These are phyloP conservation scores for Yoshiicerus persimilis DNA, from an alignment of 1,140 invertebrate genomes.

Conservation along the genomic window DNA sequence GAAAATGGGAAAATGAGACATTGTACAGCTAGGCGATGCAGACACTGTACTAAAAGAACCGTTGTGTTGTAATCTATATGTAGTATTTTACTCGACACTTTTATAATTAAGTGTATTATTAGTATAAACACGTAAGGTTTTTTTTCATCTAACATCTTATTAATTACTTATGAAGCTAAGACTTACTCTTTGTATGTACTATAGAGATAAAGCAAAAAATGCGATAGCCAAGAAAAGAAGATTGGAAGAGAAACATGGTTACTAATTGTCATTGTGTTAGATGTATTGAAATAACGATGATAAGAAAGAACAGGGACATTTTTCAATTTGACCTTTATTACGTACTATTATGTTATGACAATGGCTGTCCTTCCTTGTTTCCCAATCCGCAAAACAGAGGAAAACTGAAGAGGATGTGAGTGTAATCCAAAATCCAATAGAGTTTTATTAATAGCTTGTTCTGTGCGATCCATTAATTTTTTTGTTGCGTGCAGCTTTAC, in stretches of 20 bases:
- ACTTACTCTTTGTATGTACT: too few species aligned
- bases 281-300: neutral
- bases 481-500: neutral
- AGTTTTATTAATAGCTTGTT: conserved; percentile 16
- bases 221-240: neutral
- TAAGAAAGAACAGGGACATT: neutral
- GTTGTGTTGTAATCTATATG: too few species aligned
- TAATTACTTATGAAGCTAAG: too few species aligned
- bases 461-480: neutral
- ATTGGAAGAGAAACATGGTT: neutral
- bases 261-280: neutral
- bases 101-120: too few species aligned
- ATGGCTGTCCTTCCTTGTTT: neutral
- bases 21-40: too few species aligned
- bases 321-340: neutral
- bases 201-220: neutral
- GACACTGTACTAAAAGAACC: too few species aligned
- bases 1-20: too few species aligned
- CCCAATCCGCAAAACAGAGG: neutral
- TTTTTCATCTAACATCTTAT: too few species aligned
- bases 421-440: neutral
- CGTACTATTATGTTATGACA: neutral
- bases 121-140: too few species aligned
- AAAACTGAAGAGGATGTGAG: neutral
- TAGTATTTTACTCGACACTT: too few species aligned